Evolutionary conservation across 2,888 invertebrate genomes (phyloP), one percentile per base, ranked within the genome.

Genomic region (Scaeva pyrastri): DNA sequence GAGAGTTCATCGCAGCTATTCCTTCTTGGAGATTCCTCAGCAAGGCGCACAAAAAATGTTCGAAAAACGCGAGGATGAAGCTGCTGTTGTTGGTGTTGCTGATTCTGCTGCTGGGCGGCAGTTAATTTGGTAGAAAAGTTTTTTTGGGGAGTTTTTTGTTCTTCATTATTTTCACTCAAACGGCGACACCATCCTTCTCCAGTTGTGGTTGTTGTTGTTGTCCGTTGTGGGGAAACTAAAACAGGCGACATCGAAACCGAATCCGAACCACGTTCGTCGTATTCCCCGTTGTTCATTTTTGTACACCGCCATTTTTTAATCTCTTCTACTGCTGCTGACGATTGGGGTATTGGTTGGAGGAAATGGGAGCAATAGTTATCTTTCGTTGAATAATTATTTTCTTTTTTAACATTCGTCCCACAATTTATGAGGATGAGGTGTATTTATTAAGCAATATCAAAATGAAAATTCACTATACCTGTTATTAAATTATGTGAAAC

Each of bases 351-450:
- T 71, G 70, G 55, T 71, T 73, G 55, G 11, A 56, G 55, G 36
- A 56, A 84, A 72, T 79, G 82, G 75, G 82, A 64, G 70, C 70
- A 73, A 76, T 70, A 60, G 71, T 74, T 83, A 87, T 78, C 87
- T 88, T 88, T 88, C 88, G 87, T 87, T 81, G 87, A 87, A 87
- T 76, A 81, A 84, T 83, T 75, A 62, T 86, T 77, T 84, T 75
- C 64, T 52, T 81, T 56, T 81, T 86, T 74, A 78, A 78, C 78
- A 73, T 78, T 56, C 70, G 73, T 71, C 73, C 62, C 81, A 74
- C 72, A 78, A 70, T 36, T 39, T 58, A 55, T 55, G 55, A 52
- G 52, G 14, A 23, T 23, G 23, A 50, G 1, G 11, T 43, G 6
- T 52, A 23, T 72, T 39, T 68, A 73, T 77, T 73, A 56, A 72